Conservation (phyloP, 35 echinoderm and acorn worm species). For the Ptychodera flava region DNA sequence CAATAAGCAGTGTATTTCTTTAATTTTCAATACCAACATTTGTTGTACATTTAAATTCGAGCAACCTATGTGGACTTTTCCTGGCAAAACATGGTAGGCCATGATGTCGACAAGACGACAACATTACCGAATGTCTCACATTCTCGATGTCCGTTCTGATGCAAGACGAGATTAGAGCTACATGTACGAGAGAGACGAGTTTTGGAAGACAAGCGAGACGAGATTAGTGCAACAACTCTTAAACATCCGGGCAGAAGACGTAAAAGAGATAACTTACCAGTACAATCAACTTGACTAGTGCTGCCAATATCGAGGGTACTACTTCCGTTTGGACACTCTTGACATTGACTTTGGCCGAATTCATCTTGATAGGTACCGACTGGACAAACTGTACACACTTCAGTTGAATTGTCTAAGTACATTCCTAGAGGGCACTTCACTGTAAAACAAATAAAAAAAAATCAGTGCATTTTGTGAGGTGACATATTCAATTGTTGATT, state of each 20-base stretch:
- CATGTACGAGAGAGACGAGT: background rate
- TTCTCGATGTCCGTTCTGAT: background rate
- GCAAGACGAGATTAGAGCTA: background rate
- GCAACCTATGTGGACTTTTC: too few relatives aligned
- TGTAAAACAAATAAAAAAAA: background rate
- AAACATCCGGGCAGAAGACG: background rate
- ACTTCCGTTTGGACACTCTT: background rate
- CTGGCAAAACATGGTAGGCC: background rate
- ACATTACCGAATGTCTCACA: background rate
- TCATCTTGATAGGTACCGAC: background rate
- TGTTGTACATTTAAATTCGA: too few relatives aligned
- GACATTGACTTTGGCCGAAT: background rate
- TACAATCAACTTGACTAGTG: background rate
- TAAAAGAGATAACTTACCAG: background rate
- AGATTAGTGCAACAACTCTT: background rate
- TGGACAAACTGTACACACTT: background rate
- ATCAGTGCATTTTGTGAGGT: background rate
- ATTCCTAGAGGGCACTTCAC: background rate
- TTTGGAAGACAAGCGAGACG: background rate
- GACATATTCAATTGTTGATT: background rate
- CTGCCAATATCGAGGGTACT: background rate
- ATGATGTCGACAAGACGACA: background rate
- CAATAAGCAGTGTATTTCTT: too few relatives aligned
- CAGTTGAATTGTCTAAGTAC: background rate
- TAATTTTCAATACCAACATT: too few relatives aligned